Evolutionary conservation across 2,797 vertebrate species (phyloP).

Genomic region (Coregonus ussuriensis): DNA sequence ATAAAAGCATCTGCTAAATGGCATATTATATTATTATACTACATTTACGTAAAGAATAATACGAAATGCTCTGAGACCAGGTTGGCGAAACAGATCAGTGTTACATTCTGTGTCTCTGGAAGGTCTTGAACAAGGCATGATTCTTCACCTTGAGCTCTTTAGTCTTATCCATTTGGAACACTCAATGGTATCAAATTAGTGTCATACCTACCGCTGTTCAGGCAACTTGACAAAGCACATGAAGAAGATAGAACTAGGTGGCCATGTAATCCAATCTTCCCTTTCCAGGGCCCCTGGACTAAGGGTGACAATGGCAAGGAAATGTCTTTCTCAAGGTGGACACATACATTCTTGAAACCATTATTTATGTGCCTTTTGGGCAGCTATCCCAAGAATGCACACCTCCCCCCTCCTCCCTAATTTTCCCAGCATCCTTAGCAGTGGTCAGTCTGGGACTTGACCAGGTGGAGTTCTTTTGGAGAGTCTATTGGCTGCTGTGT

Average conservation of each 20-base stretch:
- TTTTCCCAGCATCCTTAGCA: constrained; percentile 37
- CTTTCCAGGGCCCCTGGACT: neutral
- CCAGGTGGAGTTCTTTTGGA: constrained; percentile 51
- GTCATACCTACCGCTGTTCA: neutral
- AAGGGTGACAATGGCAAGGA: neutral
- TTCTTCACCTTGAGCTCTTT: neutral
- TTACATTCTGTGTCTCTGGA: neutral
- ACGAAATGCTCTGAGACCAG: too few relatives aligned
- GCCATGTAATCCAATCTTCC: neutral
- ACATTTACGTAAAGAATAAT: too few relatives aligned
- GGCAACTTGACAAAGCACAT: neutral
- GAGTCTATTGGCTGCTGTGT: constrained; percentile 22
- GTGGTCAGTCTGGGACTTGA: constrained; percentile 48
- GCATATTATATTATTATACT: too few relatives aligned
- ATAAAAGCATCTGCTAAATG: too few relatives aligned
- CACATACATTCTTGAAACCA: neutral
- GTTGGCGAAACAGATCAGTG: neutral
- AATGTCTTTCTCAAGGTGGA: neutral
- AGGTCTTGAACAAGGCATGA: neutral
- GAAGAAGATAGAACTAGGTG: neutral
- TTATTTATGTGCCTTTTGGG: constrained; percentile 29
- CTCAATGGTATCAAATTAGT: neutral
- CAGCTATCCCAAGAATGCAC: constrained; percentile 58
- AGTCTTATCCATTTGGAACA: too few relatives aligned
- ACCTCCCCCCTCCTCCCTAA: constrained; percentile 41